Evolutionary conservation across 2,888 invertebrate species (phyloP).

Genomic region (Eupithecia tripunctaria): DNA sequence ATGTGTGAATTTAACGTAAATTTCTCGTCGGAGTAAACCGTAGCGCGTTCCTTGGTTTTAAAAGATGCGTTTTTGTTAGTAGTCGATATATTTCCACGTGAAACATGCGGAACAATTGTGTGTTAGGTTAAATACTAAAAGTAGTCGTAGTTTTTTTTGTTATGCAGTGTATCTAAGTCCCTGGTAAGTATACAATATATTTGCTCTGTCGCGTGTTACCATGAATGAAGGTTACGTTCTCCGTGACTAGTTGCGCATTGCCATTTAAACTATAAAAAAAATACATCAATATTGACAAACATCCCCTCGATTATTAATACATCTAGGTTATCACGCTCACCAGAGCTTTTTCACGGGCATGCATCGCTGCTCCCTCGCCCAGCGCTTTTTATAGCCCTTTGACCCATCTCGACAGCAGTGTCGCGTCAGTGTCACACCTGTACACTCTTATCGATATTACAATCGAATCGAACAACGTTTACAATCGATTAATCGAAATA

Average conservation of each 20-base stretch:
- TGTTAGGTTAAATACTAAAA: no score
- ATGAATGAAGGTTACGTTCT: not conserved
- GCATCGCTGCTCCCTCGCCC: slow-evolving; percentile 60
- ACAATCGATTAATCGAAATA: slow-evolving; percentile 11
- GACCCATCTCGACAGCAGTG: slow-evolving; percentile 58
- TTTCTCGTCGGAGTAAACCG: not conserved
- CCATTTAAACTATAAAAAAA: not conserved
- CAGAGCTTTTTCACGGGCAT: slow-evolving; percentile 66
- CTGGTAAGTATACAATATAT: not conserved
- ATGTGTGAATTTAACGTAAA: not conserved
- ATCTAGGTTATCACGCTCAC: slow-evolving; percentile 68
- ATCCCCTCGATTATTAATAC: slow-evolving; percentile 27
- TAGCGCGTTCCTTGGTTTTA: not conserved
- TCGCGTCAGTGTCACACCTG: slow-evolving; percentile 53
- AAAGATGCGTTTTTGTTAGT: no score
- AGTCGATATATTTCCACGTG: not conserved
- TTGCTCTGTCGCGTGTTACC: not conserved
- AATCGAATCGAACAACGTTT: slow-evolving; percentile 14
- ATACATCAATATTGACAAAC: slow-evolving; percentile 20
- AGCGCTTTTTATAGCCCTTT: slow-evolving; percentile 67
- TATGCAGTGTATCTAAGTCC: no score
- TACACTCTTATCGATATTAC: slow-evolving; percentile 48
- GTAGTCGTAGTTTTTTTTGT: not conserved
- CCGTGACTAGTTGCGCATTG: not conserved
- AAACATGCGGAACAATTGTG: not conserved